Conservation (phyloP, 2,113 vertebrate species). For the Azemiops feae region DNA sequence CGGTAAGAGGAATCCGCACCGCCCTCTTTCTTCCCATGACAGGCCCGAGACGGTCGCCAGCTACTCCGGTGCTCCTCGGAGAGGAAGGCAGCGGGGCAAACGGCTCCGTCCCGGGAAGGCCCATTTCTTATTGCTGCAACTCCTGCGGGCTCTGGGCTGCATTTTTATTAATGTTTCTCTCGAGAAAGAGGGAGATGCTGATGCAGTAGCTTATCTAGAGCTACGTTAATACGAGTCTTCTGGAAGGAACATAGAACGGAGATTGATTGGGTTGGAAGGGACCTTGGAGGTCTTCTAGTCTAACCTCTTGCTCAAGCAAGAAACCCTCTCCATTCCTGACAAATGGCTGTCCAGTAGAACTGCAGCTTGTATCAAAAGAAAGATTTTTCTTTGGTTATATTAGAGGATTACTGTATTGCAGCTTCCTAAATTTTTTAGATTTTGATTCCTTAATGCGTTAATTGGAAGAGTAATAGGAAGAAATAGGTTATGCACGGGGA, state of each 20-base stretch:
- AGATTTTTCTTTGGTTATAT: background rate
- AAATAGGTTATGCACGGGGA: background rate
- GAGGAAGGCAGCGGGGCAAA: background rate
- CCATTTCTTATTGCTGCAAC: background rate
- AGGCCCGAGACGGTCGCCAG: background rate
- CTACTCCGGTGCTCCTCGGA: background rate
- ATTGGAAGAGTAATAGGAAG: background rate
- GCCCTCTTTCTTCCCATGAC: background rate
- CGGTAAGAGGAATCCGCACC: constrained; percentile 41
- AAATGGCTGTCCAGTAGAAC: background rate
- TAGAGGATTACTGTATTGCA: background rate
- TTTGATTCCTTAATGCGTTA: background rate
- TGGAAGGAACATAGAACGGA: background rate
- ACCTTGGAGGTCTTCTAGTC: background rate
- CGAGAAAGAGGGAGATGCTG: background rate
- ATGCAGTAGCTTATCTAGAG: background rate
- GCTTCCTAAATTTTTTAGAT: background rate
- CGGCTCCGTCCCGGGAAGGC: background rate
- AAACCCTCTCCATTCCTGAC: background rate
- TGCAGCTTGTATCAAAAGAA: background rate
- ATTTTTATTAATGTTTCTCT: background rate
- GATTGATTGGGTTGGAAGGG: background rate
- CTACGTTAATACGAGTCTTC: background rate
- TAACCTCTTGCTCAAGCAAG: background rate
- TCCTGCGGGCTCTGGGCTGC: background rate